A percentile compares a stretch with the other conserved stretches of the same genome.
Evolutionary conservation across 2,888 invertebrate species (phyloP).

Genomic region (Drosophila greeni): DNA sequence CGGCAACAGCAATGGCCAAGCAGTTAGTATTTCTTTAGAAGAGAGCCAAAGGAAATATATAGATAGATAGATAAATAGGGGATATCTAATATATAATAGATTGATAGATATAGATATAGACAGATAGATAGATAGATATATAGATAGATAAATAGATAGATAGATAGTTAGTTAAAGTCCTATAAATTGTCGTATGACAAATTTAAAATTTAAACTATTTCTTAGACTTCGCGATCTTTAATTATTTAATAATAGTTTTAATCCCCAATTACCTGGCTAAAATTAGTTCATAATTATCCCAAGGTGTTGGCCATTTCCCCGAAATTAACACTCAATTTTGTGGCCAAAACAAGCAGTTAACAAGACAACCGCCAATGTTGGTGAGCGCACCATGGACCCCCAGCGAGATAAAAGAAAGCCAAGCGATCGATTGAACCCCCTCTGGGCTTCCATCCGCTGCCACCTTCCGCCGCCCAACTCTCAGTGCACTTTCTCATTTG

Average conservation of each 20-base stretch:
- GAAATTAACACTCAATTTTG: background rate
- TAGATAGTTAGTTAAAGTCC: no score
- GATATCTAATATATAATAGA: no score
- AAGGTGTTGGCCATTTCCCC: background rate
- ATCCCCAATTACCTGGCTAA: no score
- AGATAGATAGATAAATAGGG: background rate
- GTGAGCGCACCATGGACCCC: slow-evolving; percentile 1
- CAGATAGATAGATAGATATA: background rate
- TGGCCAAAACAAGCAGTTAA: background rate
- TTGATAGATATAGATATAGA: no score
- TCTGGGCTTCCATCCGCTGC: background rate
- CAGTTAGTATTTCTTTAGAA: slow-evolving; percentile 56
- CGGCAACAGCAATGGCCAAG: slow-evolving; percentile 27
- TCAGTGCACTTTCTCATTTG: slow-evolving; percentile 62
- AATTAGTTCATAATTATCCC: background rate
- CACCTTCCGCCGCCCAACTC: slow-evolving; percentile 10
- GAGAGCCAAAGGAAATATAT: background rate
- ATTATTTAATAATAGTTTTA: no score
- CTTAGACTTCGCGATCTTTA: background rate
- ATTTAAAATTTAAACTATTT: background rate
- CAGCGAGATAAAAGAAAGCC: slow-evolving; percentile 27
- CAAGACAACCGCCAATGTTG: slow-evolving; percentile 1
- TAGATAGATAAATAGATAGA: no score
- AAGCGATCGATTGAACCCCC: slow-evolving; percentile 26
- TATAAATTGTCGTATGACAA: no score